Percentiles rank a stretch among this genome's conserved stretches.
These are phyloP conservation scores for Panthera uncia DNA, from an alignment of 2,113 vertebrate genomes.

Conservation along the genomic window DNA sequence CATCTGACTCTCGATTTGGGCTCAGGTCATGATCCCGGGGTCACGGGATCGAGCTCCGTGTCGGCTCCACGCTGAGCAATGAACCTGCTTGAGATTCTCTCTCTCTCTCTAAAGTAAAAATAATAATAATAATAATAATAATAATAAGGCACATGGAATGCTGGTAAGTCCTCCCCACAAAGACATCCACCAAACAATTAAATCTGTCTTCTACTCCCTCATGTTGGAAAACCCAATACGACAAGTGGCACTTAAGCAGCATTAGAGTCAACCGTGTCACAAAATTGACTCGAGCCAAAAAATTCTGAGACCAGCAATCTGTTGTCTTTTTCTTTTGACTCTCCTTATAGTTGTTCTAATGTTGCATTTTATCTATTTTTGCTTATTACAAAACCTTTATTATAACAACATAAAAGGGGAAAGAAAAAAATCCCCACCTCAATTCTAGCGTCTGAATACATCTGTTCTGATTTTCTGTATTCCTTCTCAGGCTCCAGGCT, in stretches of 20 bases:
- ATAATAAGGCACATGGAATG: not conserved
- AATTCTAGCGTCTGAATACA: not conserved
- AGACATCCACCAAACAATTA: not conserved
- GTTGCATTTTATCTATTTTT: not conserved
- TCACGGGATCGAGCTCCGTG: too few species aligned
- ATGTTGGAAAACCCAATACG: not conserved
- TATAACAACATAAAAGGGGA: constrained; percentile 10
- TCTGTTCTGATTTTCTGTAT: not conserved
- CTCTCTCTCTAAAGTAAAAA: too few species aligned
- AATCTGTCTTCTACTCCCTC: not conserved
- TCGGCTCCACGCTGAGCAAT: too few species aligned
- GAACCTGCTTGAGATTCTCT: too few species aligned
- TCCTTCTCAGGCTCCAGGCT: not conserved
- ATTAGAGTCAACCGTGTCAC: not conserved
- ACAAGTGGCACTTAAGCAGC: not conserved
- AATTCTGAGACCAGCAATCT: not conserved
- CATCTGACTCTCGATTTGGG: too few species aligned
- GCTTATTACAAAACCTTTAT: not conserved
- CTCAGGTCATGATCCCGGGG: too few species aligned
- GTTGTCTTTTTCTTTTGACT: constrained; percentile 13
- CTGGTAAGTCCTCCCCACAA: not conserved
- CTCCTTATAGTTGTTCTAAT: not conserved
- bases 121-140: too few species aligned
- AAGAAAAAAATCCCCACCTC: not conserved
- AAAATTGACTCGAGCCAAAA: not conserved